phyloP scores from a whole-genome alignment of 2,888 invertebrate species.

The Rhingia rostrata region DNA sequence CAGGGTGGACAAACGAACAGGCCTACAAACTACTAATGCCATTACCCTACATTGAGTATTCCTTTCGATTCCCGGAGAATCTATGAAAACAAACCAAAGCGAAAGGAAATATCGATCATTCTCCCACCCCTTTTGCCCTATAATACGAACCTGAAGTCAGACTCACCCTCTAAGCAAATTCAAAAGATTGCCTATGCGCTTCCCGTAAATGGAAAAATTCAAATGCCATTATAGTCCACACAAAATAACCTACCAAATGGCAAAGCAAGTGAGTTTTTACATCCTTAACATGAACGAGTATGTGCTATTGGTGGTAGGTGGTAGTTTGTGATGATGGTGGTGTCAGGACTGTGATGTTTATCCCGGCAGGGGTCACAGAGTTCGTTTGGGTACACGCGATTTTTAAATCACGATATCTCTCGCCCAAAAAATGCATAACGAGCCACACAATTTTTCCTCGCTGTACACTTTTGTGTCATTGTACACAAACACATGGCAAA shows the following conservation, averaged over 20 bases:
- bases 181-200: slow-evolving; percentile 52
- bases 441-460: slow-evolving; percentile 15
- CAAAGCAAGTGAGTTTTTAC: slow-evolving; percentile 46
- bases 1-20: slow-evolving; percentile 55
- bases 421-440: slow-evolving; percentile 42
- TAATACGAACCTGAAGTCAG: not conserved
- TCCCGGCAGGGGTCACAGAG: slow-evolving; percentile 58
- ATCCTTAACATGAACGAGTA: slow-evolving; percentile 20
- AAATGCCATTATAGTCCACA: slow-evolving; percentile 71
- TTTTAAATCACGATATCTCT: slow-evolving; percentile 70
- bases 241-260: slow-evolving; percentile 64
- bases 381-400: slow-evolving; percentile 68
- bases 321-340: slow-evolving; percentile 19
- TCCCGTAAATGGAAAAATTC: slow-evolving; percentile 46
- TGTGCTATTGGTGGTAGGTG: not conserved
- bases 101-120: slow-evolving; percentile 66
- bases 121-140: slow-evolving; percentile 50
- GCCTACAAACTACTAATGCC: slow-evolving; percentile 49
- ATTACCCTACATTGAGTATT: slow-evolving; percentile 69
- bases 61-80: slow-evolving; percentile 56
- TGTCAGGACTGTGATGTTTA: slow-evolving; percentile 18
- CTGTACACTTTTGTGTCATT: not conserved
- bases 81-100: slow-evolving; percentile 47
- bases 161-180: slow-evolving; percentile 48
- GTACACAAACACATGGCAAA: slow-evolving; percentile 2